A percentile compares a stretch with the other conserved stretches of the same genome.
Evolutionary conservation across 2,113 vertebrate genomes (phyloP).

Genomic region (Fukomys damarensis): DNA sequence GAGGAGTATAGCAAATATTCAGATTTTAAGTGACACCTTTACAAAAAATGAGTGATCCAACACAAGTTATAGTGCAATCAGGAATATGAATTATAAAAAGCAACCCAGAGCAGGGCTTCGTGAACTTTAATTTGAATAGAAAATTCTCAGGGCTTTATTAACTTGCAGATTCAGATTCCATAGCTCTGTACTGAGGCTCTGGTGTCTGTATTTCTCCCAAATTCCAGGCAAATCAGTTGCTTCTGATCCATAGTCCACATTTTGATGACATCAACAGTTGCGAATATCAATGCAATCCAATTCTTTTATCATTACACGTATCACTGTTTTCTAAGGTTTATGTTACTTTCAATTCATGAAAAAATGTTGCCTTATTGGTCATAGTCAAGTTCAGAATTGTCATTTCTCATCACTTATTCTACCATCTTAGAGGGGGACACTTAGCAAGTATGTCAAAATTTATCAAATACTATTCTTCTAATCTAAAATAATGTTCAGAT

Average conservation of each 20-base stretch:
- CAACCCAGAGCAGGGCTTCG: not conserved
- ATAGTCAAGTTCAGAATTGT: constrained; percentile 35
- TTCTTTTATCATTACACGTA: not conserved
- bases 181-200: not conserved
- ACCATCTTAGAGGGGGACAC: not conserved
- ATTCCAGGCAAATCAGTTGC: not conserved
- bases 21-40: not conserved
- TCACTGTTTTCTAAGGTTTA: constrained; percentile 39
- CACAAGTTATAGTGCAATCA: not conserved
- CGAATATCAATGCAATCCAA: not conserved
- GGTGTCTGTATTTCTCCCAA: not conserved
- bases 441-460: constrained; percentile 34
- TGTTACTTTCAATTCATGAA: constrained; percentile 21
- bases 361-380: not conserved
- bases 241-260: not conserved
- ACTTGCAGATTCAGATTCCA: not conserved
- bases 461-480: constrained; percentile 4
- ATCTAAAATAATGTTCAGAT: not conserved
- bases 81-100: constrained; percentile 2
- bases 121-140: not conserved
- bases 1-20: not conserved
- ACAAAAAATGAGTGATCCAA: not conserved
- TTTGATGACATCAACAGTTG: not conserved
- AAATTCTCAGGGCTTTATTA: not conserved
- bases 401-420: constrained; percentile 45